Base-by-base conservation (phyloP, 2,113 vertebrate genomes). In the Brevimyrus niger region DNA sequence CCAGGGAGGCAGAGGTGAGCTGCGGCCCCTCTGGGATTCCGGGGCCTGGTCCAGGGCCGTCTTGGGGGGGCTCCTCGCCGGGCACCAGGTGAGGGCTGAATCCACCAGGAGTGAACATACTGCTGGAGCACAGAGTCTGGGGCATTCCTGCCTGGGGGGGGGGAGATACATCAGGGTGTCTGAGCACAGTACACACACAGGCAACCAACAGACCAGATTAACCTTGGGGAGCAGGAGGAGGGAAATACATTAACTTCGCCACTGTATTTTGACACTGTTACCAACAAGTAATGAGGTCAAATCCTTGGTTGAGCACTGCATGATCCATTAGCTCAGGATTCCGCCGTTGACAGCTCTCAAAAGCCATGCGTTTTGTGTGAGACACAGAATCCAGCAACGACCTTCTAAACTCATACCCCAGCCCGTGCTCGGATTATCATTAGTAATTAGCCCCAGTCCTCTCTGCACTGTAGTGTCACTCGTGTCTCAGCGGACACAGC, bases 1-100 rank as follows among this genome's bases (percentile, higher is more conserved):
- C 97, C 92, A 98, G 94, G 92, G 97, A 97, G 92, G 97, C 97
- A 38, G 97, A 98, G 91, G 96, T 96, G 92, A 97, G 96, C 85
- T 95, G 92, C 93, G 96, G 95, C 93, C 96, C 91, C 92, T 97
- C 95, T 86, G 96, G 92, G 95, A 96, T 92, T 94, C 95, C 94
- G 93, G 96, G 91, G 92, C 93, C 90, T 0, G 97, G 95, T 90
- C 94, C 96, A 90, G 96, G 94, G 83, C 95, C 94, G 76, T 96
- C 96, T 92, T 96, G 96, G 42, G 96, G 96, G 73, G 95, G 94
- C 93, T 97, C 96, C 90, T 94, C 93, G 0, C 95, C 92, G 84
- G 95, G 93, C 92, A 96, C 96, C 94, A 97, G 95, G 90, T 96
- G 95, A 91, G 95, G 95, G 93, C 96, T 96, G 93, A 96, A 97